A percentile compares a stretch with the other conserved stretches of the same genome.
These are phyloP conservation scores for Teleogryllus oceanicus DNA, from an alignment of 2,888 invertebrate genomes.

Conservation along the genomic window DNA sequence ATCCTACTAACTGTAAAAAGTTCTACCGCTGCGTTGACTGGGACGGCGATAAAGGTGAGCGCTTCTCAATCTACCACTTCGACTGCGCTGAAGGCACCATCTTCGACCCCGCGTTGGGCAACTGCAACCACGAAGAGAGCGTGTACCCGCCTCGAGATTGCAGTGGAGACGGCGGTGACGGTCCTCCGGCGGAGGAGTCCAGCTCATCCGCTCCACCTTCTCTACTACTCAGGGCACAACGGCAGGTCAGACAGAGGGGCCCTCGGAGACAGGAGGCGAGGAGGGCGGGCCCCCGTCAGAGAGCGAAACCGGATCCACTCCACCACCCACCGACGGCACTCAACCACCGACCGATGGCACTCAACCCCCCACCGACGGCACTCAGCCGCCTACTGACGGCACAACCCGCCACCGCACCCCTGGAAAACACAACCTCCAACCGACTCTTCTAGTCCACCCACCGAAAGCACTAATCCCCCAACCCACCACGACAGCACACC, in stretches of 20 bases:
- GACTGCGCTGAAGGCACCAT: slow-evolving; percentile 68
- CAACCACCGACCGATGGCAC: neutral
- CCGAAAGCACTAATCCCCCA: too few relatives aligned
- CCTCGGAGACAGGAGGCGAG: slow-evolving; percentile 19
- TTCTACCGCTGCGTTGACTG: slow-evolving; percentile 74
- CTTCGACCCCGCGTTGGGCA: slow-evolving; percentile 63
- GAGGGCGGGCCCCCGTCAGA: neutral
- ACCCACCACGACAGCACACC: too few relatives aligned
- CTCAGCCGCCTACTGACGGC: slow-evolving; percentile 19
- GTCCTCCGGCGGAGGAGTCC: neutral
- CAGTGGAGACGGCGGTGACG: slow-evolving; percentile 30
- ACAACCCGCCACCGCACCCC: neutral
- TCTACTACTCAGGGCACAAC: neutral
- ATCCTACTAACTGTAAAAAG: slow-evolving; percentile 65
- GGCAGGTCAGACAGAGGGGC: slow-evolving; percentile 4
- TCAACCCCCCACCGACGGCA: neutral
- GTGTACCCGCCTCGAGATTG: slow-evolving; percentile 55
- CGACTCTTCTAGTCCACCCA: too few relatives aligned
- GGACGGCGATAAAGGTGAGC: slow-evolving; percentile 53
- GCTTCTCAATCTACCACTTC: slow-evolving; percentile 62
- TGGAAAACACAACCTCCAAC: too few relatives aligned
- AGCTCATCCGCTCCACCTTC: slow-evolving; percentile 21
- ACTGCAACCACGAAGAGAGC: slow-evolving; percentile 65
- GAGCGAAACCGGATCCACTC: slow-evolving; percentile 22
- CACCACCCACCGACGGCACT: too few relatives aligned